These are phyloP conservation scores for Mastigias papua DNA, from an alignment of 30 jellyfish, hydroid and myxozoan genomes.

Conservation along the genomic window DNA sequence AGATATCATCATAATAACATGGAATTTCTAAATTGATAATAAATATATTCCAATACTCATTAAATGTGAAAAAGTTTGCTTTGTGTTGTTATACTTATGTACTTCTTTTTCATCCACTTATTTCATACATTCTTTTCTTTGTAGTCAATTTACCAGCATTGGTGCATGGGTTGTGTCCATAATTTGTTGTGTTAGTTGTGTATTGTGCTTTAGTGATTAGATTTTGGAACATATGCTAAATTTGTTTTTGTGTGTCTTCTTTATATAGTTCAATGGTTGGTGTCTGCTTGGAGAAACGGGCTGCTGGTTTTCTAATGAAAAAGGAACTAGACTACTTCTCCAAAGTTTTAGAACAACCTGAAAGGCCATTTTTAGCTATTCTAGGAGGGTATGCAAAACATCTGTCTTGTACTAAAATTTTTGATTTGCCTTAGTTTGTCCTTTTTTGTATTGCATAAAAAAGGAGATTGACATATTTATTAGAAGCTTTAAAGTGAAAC, in stretches of 20 bases:
- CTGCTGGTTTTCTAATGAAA: conserved; percentile 97
- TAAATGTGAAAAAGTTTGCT: too few species aligned
- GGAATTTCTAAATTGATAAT: not conserved
- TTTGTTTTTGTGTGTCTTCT: not conserved
- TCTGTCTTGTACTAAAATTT: not conserved
- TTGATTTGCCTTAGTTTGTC: not conserved
- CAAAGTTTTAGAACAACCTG: conserved; percentile 96
- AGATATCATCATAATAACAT: not conserved
- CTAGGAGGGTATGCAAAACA: conserved; percentile 92
- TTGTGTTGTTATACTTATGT: too few species aligned
- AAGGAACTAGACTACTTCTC: conserved; percentile 91
- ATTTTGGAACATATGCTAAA: too few species aligned
- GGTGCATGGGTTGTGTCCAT: not conserved
- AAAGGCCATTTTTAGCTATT: conserved; percentile 98
- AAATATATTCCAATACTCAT: not conserved
- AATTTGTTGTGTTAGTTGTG: too few species aligned
- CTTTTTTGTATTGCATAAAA: too few species aligned
- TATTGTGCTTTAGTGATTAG: too few species aligned
- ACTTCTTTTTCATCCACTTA: too few species aligned
- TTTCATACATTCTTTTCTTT: not conserved
- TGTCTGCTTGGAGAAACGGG: conserved; percentile 76
- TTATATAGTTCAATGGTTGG: conserved; percentile 99
- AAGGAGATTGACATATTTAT: too few species aligned
- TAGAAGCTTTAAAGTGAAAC: too few species aligned
- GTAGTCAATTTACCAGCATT: not conserved